Percentiles rank a stretch among this genome's conserved stretches.
Evolutionary conservation across 2,113 vertebrate species (phyloP).

Genomic region (Mustela lutreola): DNA sequence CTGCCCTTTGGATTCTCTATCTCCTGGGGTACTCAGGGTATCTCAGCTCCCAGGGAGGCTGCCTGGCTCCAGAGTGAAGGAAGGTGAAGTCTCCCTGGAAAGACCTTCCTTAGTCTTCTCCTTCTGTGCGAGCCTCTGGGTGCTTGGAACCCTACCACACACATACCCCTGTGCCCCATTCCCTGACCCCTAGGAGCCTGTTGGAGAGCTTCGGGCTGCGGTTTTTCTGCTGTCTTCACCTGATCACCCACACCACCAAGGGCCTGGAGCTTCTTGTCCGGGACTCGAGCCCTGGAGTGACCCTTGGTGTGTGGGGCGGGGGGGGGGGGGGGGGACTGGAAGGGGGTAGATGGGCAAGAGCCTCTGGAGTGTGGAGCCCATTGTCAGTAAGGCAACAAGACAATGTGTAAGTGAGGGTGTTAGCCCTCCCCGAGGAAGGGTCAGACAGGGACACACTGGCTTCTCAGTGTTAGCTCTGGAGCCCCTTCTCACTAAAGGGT

Average conservation of each 20-base stretch:
- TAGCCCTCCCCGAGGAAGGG: background rate
- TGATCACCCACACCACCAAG: background rate
- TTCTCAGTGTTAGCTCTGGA: background rate
- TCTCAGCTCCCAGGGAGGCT: background rate
- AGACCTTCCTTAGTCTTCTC: background rate
- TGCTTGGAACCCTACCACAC: background rate
- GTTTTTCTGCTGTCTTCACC: background rate
- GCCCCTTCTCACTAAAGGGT: background rate
- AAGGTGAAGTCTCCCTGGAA: background rate
- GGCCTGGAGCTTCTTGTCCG: background rate
- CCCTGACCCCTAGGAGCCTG: background rate
- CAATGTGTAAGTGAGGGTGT: background rate
- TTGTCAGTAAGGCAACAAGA: background rate
- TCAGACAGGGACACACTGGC: background rate
- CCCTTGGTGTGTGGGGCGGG: fast-evolving
- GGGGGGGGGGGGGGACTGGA: too few relatives aligned
- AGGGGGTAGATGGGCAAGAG: too few relatives aligned
- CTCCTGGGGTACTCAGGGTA: background rate
- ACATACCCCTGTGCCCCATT: background rate
- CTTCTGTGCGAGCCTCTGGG: background rate
- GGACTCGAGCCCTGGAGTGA: background rate
- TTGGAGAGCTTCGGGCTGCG: background rate
- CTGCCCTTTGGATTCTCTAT: background rate
- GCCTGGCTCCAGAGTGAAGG: constrained; percentile 17
- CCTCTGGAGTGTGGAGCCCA: background rate